Evolutionary conservation across 2,888 invertebrate species (phyloP).

Genomic region (Argyresthia goedartella): DNA sequence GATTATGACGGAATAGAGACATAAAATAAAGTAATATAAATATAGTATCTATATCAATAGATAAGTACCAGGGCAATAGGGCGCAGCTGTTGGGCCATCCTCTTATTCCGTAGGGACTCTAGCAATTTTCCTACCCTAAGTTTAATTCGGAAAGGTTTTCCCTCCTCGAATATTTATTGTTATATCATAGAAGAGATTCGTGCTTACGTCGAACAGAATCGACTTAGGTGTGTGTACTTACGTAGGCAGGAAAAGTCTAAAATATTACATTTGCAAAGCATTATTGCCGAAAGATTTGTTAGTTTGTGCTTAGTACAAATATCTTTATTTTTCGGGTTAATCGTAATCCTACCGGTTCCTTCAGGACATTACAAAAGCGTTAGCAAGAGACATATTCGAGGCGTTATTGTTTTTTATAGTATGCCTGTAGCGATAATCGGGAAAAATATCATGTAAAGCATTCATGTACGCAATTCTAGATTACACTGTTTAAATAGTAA

Average conservation of each 20-base stretch:
- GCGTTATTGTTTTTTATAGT: too few relatives aligned
- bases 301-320: too few relatives aligned
- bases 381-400: too few relatives aligned
- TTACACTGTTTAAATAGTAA: too few relatives aligned
- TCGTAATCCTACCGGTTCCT: too few relatives aligned
- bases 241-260: not conserved
- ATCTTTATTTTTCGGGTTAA: too few relatives aligned
- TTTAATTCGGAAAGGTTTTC: constrained; percentile 66
- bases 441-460: too few relatives aligned
- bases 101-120: constrained; percentile 51
- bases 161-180: constrained; percentile 60
- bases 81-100: constrained; percentile 55
- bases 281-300: too few relatives aligned
- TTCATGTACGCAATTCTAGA: too few relatives aligned
- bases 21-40: constrained; percentile 1
- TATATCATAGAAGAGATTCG: constrained; percentile 61
- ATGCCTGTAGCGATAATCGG: too few relatives aligned
- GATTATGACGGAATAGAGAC: constrained; percentile 1
- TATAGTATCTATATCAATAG: constrained; percentile 17
- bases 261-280: not conserved
- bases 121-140: constrained; percentile 67
- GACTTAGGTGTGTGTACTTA: not conserved
- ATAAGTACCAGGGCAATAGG: constrained; percentile 65
- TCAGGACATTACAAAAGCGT: too few relatives aligned
- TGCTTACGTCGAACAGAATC: not conserved